phyloP scores from a whole-genome alignment of 2,888 invertebrate genomes.

The Orthonevra nobilis region DNA sequence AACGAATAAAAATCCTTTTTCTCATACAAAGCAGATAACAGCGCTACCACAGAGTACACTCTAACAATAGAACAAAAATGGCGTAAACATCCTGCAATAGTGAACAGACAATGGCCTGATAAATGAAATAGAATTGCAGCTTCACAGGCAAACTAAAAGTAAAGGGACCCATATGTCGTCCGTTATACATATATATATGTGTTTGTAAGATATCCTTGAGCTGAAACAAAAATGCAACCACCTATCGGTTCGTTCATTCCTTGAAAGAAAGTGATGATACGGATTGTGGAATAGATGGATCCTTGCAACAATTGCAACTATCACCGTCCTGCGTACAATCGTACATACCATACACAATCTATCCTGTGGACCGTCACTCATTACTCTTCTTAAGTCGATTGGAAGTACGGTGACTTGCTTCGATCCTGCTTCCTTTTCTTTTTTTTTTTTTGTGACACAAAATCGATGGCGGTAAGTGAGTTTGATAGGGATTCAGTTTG shows the following conservation, averaged over 20 bases:
- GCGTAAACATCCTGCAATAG: constrained; percentile 67
- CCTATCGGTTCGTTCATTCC: constrained; percentile 23
- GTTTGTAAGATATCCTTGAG: constrained; percentile 31
- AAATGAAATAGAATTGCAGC: constrained; percentile 65
- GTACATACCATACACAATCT: background rate
- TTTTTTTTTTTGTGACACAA: constrained; percentile 68
- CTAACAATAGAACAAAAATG: constrained; percentile 67
- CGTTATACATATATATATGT: constrained; percentile 11
- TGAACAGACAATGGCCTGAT: constrained; percentile 65
- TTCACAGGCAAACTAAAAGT: background rate
- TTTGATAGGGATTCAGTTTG: constrained; percentile 52
- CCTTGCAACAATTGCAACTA: constrained; percentile 50
- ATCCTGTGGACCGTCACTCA: constrained; percentile 38
- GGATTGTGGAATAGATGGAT: constrained; percentile 43
- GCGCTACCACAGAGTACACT: constrained; percentile 55
- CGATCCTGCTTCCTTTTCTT: constrained; percentile 61
- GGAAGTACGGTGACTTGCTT: constrained; percentile 28
- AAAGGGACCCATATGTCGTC: constrained; percentile 31
- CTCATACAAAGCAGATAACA: constrained; percentile 31
- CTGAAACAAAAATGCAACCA: constrained; percentile 51
- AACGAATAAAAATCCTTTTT: constrained; percentile 51
- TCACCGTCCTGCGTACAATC: constrained; percentile 27
- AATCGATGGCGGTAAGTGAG: constrained; percentile 64
- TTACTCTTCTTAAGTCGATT: constrained; percentile 68
- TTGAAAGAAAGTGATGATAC: constrained; percentile 37